Evolutionary conservation across 2,888 invertebrate genomes (phyloP), one percentile per base, ranked within the genome.

Genomic region (Eremobia ochroleuca): DNA sequence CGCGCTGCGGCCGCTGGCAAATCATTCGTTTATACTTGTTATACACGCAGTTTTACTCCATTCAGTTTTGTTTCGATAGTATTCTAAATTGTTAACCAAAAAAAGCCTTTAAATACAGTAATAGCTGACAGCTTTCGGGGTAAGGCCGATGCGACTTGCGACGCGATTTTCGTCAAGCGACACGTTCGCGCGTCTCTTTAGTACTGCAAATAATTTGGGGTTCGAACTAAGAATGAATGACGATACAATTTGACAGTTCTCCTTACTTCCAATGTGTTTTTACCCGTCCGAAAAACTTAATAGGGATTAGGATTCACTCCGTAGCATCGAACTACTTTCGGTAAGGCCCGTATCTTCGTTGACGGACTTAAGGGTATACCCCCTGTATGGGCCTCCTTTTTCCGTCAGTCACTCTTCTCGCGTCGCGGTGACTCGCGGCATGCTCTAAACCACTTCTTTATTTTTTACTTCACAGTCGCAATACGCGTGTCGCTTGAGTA

Each of bases 11-110:
- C 79, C 79, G 81, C 70, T 73, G 71, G 76, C 79, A 85, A 89
- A 90, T 88, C 87, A 90, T 82, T 84, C 75, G 65, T 86, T 77
- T 83, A 79, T 79, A 85, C 79, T 82, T 76, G 82, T 76, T 82
- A 73, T 75, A 78, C 66, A 68, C 83, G 77, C 74, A 74, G 77
- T 77, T 85, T 80, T 83, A 66, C 70, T 76, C 71, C 67, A 76
- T 77, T 79, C 79, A 73, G 77, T 86, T 86, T 81, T 81, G 58
- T 65, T 74, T 65, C 46, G 52, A 86, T 80, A 37, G 76, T 28
- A 76, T 83, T 85, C 77, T 73, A 78, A 80, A 83, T 73, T 59
- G 59, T 55, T 46, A 28, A n/a, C 8, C 34, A 40, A 69, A 76
- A 76, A 82, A 46, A 25, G 31, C 5, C 25, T 21, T 28, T 1